Conservation (phyloP, 1,140 invertebrate genomes). For the Oscheius sp. region DNA sequence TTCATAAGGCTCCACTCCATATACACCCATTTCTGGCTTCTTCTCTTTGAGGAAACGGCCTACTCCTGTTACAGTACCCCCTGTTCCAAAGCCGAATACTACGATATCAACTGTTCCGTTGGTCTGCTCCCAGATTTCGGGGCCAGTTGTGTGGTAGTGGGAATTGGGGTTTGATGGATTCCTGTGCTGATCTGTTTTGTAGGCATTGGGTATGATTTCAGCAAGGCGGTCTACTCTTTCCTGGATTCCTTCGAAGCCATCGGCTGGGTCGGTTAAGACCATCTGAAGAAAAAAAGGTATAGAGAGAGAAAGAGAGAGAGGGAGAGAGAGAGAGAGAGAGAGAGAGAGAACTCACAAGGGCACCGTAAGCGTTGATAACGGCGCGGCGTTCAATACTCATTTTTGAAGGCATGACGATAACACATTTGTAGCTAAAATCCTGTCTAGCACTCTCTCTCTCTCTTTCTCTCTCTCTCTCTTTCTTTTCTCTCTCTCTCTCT, state of each 20-base stretch:
- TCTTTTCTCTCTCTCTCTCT: too few species aligned
- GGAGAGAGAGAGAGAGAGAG: too few species aligned
- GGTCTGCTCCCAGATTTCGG: constrained; percentile 44
- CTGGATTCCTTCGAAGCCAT: constrained; percentile 33
- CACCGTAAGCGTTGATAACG: constrained; percentile 40
- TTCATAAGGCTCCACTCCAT: constrained; percentile 33
- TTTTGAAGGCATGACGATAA: constrained; percentile 61
- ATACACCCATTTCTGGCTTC: constrained; percentile 36
- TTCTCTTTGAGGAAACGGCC: constrained; percentile 40
- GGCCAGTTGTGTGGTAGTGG: constrained; percentile 40
- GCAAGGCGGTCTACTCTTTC: constrained; percentile 27
- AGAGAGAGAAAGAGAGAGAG: constrained; percentile 16
- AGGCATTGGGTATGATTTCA: constrained; percentile 28
- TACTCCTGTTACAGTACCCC: constrained; percentile 41
- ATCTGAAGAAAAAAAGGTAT: constrained; percentile 38
- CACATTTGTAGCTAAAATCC: constrained; percentile 60
- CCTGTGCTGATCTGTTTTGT: constrained; percentile 24
- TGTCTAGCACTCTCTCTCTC: too few species aligned
- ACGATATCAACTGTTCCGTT: constrained; percentile 37
- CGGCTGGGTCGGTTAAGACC: constrained; percentile 30
- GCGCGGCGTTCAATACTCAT: constrained; percentile 55
- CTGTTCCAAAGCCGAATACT: constrained; percentile 38
- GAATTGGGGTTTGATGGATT: constrained; percentile 32
- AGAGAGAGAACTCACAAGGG: constrained; percentile 35
- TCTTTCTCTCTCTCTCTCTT: too few species aligned